Evolutionary conservation across 2,797 vertebrate species (phyloP).

Genomic region (Lithobates sylvaticus): DNA sequence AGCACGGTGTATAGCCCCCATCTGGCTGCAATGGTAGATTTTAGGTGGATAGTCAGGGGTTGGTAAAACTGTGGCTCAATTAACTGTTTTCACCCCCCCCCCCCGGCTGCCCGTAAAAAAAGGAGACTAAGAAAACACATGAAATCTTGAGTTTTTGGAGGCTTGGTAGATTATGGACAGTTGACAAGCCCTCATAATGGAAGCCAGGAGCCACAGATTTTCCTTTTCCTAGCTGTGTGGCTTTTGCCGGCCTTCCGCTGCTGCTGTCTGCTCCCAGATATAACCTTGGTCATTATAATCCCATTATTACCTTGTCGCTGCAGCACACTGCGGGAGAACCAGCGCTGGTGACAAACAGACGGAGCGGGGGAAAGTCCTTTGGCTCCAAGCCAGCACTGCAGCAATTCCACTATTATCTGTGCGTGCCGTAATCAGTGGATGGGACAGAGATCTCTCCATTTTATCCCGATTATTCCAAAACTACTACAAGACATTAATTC

Average conservation of each 20-base stretch:
- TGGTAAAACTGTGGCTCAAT: too few species aligned
- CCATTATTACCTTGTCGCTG: constrained; percentile 45
- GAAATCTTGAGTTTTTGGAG: not conserved
- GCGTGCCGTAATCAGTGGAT: not conserved
- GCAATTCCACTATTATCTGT: constrained; percentile 2
- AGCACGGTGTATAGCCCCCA: too few species aligned
- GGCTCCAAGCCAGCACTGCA: constrained; percentile 40
- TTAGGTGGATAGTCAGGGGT: too few species aligned
- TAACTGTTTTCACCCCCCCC: too few species aligned
- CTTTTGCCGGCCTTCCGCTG: not conserved
- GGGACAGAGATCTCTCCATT: not conserved
- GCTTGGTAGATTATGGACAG: not conserved
- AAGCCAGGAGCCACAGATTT: not conserved
- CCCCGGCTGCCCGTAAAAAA: too few species aligned
- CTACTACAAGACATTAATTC: not conserved
- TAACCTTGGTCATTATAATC: constrained; percentile 57
- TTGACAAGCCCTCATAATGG: not conserved
- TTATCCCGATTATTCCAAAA: not conserved
- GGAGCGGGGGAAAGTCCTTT: constrained; percentile 20
- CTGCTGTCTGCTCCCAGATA: not conserved
- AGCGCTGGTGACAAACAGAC: not conserved
- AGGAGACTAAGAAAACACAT: too few species aligned
- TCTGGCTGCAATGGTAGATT: too few species aligned
- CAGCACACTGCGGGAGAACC: constrained; percentile 54
- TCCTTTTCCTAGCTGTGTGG: not conserved